Evolutionary conservation across 2,888 invertebrate species (phyloP), one percentile per base, ranked within the genome.

Genomic region (Hyalella azteca): DNA sequence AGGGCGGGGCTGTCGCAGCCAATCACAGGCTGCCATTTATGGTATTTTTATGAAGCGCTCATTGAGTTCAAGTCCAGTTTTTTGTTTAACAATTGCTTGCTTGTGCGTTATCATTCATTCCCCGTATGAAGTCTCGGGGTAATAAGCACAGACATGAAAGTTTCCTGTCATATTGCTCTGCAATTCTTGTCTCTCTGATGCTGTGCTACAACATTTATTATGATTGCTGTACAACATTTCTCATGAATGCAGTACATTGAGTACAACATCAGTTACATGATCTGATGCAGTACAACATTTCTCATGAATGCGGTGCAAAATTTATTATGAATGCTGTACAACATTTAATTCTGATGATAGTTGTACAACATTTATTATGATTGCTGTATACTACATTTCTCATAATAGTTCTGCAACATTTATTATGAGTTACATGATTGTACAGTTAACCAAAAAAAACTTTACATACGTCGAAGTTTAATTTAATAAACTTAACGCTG

Each of bases 71-170:
- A 66, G 36, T 36, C 36, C 19, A 36, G 66, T 29, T 66, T 66
- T 66, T 66, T 66, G 2, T 13, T 29, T 29, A 66, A 66, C 66
- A 66, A 66, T 66, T 66, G 36, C 66, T 66, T 66, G 66, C 66
- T 54, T 54, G 54, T 29, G 29, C 29, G 54, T 26, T 22, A 26
- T 54, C 54, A 7, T 26, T 54, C 29, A 22, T 54, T 54, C 29
- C 29, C 54, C 26, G 26, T 22, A 54, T 29, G 29, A 54, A 54
- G 54, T 54, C 22, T 54, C 29, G 26, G 29, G 54, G 26, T 54
- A 54, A 54, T 54, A 54, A 26, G 54, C 54, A 54, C 26, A 26
- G 13, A 26, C 11, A 54, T 54, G 29, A 54, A 26, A 22, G 26
- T 11, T 29, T 54, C 54, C 26, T 54, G 29, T 22, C 7, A 29